Conservation (phyloP, 1,140 invertebrate genomes). For the Eumaeus atala region DNA sequence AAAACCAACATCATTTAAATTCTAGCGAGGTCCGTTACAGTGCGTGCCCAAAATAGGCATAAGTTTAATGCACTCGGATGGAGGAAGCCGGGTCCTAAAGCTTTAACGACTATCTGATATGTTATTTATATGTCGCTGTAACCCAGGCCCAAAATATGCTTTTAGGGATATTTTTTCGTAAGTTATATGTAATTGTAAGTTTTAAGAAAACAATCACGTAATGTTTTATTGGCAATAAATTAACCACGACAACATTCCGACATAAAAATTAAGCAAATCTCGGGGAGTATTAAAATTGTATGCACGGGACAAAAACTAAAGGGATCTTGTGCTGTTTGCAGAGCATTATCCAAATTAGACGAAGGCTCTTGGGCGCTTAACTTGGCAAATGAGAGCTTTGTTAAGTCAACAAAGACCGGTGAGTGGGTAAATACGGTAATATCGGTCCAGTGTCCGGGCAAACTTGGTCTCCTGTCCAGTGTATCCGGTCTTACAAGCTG, state of each 20-base stretch:
- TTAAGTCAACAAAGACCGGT: conserved; percentile 45
- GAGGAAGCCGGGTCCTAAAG: too few relatives aligned
- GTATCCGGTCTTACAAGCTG: conserved; percentile 20
- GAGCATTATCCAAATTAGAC: conserved; percentile 59
- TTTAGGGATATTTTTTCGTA: too few relatives aligned
- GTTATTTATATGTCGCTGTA: too few relatives aligned
- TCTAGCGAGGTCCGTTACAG: too few relatives aligned
- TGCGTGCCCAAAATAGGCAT: too few relatives aligned
- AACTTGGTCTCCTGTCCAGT: conserved; percentile 27
- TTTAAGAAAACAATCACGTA: too few relatives aligned
- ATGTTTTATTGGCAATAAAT: too few relatives aligned
- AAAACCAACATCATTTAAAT: too few relatives aligned
- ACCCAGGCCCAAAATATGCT: too few relatives aligned
- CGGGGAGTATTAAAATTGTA: conserved; percentile 10
- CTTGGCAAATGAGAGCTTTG: conserved; percentile 55
- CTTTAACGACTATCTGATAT: not conserved
- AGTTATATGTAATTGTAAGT: too few relatives aligned
- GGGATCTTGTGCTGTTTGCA: conserved; percentile 40
- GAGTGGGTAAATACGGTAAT: conserved; percentile 34
- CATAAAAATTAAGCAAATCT: not conserved
- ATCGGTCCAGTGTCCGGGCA: conserved; percentile 9
- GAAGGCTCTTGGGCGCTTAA: conserved; percentile 46
- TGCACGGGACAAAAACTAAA: conserved; percentile 4
- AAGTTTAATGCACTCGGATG: too few relatives aligned
- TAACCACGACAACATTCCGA: too few relatives aligned